Evolutionary conservation across 1,140 invertebrate genomes (phyloP).

Genomic region (Hylyphantes graminicola): DNA sequence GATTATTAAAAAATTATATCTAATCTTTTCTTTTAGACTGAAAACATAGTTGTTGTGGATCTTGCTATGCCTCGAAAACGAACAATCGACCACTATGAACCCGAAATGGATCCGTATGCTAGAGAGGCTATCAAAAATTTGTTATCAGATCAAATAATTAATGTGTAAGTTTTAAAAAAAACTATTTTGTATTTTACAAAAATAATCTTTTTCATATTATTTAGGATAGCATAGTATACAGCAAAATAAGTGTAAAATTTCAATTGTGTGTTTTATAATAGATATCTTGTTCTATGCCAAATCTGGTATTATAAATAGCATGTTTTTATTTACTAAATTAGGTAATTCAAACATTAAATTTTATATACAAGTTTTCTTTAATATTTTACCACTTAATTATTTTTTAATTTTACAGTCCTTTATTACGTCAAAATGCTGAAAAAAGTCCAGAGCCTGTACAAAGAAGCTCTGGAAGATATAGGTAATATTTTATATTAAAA

Average conservation of each 20-base stretch:
- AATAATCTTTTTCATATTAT: neutral
- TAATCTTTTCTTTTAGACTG: constrained; percentile 8
- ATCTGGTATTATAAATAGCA: too few relatives aligned
- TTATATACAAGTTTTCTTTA: too few relatives aligned
- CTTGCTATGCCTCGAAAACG: constrained; percentile 37
- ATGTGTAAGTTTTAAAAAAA: constrained; percentile 31
- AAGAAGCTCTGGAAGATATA: constrained; percentile 8
- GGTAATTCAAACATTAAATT: neutral
- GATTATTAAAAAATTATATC: neutral
- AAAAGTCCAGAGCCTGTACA: constrained; percentile 40
- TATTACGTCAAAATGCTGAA: constrained; percentile 33
- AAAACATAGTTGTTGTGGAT: constrained; percentile 38
- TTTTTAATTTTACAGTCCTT: constrained; percentile 29
- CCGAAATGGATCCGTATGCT: constrained; percentile 48
- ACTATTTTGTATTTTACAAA: too few relatives aligned
- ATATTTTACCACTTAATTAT: neutral
- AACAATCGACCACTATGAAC: constrained; percentile 48
- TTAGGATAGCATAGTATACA: neutral
- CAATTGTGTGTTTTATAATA: constrained; percentile 1
- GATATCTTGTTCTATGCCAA: neutral
- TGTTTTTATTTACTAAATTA: too few relatives aligned
- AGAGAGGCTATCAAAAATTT: constrained; percentile 48
- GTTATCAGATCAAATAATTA: constrained; percentile 20
- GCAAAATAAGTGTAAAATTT: neutral
- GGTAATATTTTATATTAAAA: constrained; percentile 11